A percentile compares a stretch with the other conserved stretches of the same genome.
Evolutionary conservation across 1,140 invertebrate species (phyloP).

Genomic region (Plectus sambesii): DNA sequence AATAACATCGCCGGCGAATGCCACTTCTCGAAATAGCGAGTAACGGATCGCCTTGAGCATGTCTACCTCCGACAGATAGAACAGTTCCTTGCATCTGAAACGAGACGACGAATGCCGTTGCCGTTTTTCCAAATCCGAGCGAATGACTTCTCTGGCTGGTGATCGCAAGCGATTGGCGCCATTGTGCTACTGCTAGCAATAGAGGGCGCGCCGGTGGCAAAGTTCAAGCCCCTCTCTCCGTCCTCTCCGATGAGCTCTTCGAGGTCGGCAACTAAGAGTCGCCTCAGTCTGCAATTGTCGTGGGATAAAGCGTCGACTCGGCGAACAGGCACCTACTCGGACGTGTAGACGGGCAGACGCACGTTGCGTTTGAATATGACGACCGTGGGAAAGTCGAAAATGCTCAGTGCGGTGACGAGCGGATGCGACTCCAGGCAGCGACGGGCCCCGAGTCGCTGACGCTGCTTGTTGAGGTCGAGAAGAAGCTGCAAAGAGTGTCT

Average conservation of each 20-base stretch:
- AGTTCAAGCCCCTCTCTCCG: too few relatives aligned
- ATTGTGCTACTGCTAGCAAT: conserved; percentile 21
- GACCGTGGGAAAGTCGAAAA: conserved; percentile 26
- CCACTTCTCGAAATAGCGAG: conserved; percentile 23
- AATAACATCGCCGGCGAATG: conserved; percentile 21
- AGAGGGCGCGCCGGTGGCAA: conserved; percentile 10
- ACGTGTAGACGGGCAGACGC: conserved; percentile 19
- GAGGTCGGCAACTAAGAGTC: conserved; percentile 21
- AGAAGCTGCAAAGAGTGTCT: conserved; percentile 19
- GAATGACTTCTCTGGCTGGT: conserved; percentile 21
- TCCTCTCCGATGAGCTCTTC: conserved; percentile 22
- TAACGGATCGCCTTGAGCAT: conserved; percentile 28
- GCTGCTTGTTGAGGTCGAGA: conserved; percentile 20
- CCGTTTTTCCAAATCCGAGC: neutral
- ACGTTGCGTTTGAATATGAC: conserved; percentile 25
- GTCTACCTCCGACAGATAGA: conserved; percentile 24
- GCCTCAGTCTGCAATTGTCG: conserved; percentile 21
- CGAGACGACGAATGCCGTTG: neutral
- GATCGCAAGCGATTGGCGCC: conserved; percentile 17
- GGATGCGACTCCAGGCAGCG: conserved; percentile 23
- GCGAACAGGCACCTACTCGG: conserved; percentile 14
- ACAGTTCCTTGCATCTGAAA: conserved; percentile 21
- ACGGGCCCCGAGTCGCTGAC: conserved; percentile 17
- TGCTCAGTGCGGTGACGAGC: conserved; percentile 23
- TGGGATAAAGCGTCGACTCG: neutral